Conservation (phyloP, 1,140 invertebrate species). For the Pachypeltis micranthus region DNA sequence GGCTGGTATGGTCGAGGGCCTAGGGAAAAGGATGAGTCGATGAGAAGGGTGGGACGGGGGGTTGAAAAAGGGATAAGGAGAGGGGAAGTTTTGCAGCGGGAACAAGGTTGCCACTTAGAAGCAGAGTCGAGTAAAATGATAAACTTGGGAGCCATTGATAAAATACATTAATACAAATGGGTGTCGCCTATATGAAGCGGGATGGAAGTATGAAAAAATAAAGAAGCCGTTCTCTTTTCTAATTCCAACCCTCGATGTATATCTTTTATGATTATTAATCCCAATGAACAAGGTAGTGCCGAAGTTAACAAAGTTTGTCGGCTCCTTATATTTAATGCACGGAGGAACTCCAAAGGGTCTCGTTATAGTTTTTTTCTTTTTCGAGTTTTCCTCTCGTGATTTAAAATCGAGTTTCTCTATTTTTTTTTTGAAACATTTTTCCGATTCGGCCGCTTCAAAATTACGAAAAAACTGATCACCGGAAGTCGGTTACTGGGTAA, state of each 20-base stretch:
- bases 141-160: conserved; percentile 32
- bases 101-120: conserved; percentile 5
- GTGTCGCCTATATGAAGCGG: conserved; percentile 25
- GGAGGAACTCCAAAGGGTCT: neutral
- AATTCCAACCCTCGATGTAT: conserved; percentile 27
- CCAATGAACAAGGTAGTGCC: conserved; percentile 22
- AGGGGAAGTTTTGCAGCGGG: neutral
- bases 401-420: too few species aligned
- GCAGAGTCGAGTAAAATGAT: conserved; percentile 26
- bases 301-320: conserved; percentile 24
- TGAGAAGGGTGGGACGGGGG: too few species aligned
- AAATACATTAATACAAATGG: conserved; percentile 33
- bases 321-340: conserved; percentile 25
- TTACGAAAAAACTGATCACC: too few species aligned
- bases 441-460: too few species aligned
- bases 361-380: too few species aligned
- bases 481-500: too few species aligned
- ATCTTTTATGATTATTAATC: conserved; percentile 31
- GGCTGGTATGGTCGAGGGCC: too few species aligned
- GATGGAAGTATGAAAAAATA: conserved; percentile 33
- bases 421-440: too few species aligned
- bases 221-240: conserved; percentile 28
- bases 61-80: too few species aligned
- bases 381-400: too few species aligned
- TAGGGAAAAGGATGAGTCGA: too few species aligned